Percentiles rank a stretch among this genome's conserved stretches.
phyloP scores from a whole-genome alignment of 2,113 vertebrate genomes.

The Nibea coibor region DNA sequence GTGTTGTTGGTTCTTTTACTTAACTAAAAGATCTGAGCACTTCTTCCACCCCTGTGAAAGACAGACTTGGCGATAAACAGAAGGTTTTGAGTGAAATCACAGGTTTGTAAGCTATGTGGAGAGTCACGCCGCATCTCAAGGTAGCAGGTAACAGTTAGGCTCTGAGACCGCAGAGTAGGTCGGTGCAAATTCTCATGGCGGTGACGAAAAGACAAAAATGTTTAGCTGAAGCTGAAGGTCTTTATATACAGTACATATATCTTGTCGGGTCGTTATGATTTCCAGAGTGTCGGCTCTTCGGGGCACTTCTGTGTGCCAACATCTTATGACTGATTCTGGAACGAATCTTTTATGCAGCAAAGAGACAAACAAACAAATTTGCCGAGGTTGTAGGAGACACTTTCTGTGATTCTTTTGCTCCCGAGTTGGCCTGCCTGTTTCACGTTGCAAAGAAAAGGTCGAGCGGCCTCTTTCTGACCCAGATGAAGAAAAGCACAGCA shows the following conservation, averaged over 20 bases:
- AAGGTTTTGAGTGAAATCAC: neutral
- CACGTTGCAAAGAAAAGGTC: constrained; percentile 21
- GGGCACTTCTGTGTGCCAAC: neutral
- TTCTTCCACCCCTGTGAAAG: neutral
- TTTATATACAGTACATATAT: neutral
- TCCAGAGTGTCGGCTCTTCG: neutral
- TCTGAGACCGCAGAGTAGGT: constrained; percentile 6
- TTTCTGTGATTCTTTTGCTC: constrained; percentile 8
- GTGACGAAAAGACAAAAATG: constrained; percentile 52
- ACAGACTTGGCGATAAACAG: neutral
- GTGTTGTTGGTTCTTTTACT: neutral
- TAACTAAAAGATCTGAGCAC: neutral
- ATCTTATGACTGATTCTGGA: neutral
- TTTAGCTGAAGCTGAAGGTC: constrained; percentile 25
- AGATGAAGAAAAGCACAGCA: constrained; percentile 10
- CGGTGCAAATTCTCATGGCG: constrained; percentile 35
- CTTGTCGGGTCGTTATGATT: neutral
- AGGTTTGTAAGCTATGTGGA: constrained; percentile 16
- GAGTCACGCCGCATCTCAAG: neutral
- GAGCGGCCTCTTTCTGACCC: constrained; percentile 23
- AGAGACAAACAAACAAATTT: neutral
- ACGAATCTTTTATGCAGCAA: neutral
- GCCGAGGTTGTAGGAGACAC: neutral
- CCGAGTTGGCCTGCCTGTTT: neutral
- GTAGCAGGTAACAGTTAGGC: constrained; percentile 37